These are phyloP conservation scores for Podabrus alpinus DNA, from an alignment of 2,888 invertebrate genomes.

Conservation along the genomic window DNA sequence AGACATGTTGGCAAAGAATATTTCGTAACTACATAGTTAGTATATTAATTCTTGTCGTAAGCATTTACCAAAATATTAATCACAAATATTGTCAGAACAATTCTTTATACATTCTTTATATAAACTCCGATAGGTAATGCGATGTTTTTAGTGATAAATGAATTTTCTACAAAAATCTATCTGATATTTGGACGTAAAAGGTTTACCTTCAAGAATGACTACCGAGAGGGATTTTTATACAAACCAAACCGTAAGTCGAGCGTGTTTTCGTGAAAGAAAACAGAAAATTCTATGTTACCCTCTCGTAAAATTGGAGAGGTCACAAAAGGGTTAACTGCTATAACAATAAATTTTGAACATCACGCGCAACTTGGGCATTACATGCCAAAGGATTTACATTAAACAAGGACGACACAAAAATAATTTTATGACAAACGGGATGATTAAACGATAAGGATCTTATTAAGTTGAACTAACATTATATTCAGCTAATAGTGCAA, in stretches of 20 bases:
- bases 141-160: slow-evolving; percentile 19
- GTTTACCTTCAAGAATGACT: slow-evolving; percentile 36
- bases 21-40: background rate
- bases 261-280: slow-evolving; percentile 28
- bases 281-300: slow-evolving; percentile 33
- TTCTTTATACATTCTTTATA: background rate
- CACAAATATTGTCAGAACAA: background rate
- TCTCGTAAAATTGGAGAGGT: slow-evolving; percentile 39
- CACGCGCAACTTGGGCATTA: slow-evolving; percentile 38
- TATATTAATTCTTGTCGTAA: background rate
- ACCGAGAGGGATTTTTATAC: background rate
- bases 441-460: slow-evolving; percentile 17
- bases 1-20: background rate
- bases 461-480: slow-evolving; percentile 4
- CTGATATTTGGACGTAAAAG: slow-evolving; percentile 17
- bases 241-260: slow-evolving; percentile 24
- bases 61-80: background rate
- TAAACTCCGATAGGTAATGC: background rate
- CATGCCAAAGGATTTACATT: slow-evolving; percentile 40
- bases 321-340: slow-evolving; percentile 43
- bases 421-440: slow-evolving; percentile 31
- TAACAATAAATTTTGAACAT: slow-evolving; percentile 42
- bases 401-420: slow-evolving; percentile 39
- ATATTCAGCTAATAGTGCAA: background rate
- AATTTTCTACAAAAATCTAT: slow-evolving; percentile 25